A percentile compares a stretch with the other conserved stretches of the same genome.
Conservation (phyloP, 2,113 vertebrate species). For the Phyllostomus discolor region DNA sequence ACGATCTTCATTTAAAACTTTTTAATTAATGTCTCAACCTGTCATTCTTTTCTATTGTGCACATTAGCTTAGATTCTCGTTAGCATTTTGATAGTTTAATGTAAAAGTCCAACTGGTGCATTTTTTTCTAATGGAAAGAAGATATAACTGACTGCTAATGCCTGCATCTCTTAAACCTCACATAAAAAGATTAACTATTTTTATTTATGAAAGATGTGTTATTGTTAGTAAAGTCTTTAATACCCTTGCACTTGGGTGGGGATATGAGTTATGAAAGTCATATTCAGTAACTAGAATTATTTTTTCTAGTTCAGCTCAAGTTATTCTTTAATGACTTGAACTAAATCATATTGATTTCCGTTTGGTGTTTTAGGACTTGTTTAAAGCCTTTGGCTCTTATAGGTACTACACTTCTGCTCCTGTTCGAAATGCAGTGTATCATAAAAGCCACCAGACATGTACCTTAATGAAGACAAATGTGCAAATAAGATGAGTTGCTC, state of each 20-base stretch:
- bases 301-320: slow-evolving; percentile 9
- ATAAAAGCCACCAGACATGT: not conserved
- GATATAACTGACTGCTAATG: not conserved
- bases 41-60: not conserved
- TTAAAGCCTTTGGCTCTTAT: not conserved
- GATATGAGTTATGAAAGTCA: slow-evolving; percentile 3
- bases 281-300: not conserved
- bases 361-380: not conserved
- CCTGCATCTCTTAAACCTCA: slow-evolving; percentile 4
- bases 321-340: slow-evolving; percentile 6
- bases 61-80: not conserved
- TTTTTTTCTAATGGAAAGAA: not conserved
- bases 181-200: not conserved
- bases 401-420: not conserved
- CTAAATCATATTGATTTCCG: not conserved
- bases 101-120: not conserved
- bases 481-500: not conserved
- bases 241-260: not conserved
- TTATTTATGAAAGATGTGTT: slow-evolving; percentile 13
- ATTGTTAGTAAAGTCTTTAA: not conserved
- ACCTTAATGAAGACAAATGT: not conserved
- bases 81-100: slow-evolving; percentile 12
- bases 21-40: not conserved
- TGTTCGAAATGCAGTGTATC: not conserved
- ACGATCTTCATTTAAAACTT: not conserved